Percentiles rank a stretch among this genome's conserved stretches.
phyloP scores from a whole-genome alignment of 2,797 vertebrate species.

The Rallus crepitans region DNA sequence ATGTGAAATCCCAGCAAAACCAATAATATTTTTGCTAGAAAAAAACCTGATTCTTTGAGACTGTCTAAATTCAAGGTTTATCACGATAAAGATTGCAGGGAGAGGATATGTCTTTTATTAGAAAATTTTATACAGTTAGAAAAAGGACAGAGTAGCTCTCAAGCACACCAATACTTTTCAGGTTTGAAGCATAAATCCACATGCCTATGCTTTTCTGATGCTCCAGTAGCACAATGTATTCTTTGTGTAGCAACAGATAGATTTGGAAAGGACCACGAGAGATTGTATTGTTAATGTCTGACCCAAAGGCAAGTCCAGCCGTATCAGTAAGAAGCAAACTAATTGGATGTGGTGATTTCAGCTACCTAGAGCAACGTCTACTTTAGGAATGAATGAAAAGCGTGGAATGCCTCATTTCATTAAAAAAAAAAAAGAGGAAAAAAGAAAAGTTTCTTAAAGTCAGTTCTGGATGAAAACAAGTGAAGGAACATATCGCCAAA shows the following conservation, averaged over 20 bases:
- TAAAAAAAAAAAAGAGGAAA: not conserved
- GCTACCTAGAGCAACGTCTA: not conserved
- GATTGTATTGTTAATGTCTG: not conserved
- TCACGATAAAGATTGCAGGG: not conserved
- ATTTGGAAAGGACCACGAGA: not conserved
- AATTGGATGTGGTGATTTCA: not conserved
- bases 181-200: not conserved
- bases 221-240: not conserved
- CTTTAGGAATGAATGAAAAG: not conserved
- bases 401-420: not conserved
- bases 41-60: not conserved
- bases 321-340: not conserved
- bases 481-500: not conserved
- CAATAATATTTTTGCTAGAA: not conserved
- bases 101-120: not conserved
- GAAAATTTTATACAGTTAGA: not conserved
- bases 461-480: not conserved
- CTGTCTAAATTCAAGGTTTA: not conserved
- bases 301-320: not conserved
- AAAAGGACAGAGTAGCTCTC: not conserved
- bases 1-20: not conserved
- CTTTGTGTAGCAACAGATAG: not conserved
- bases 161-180: not conserved
- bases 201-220: not conserved
- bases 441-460: not conserved